These are phyloP conservation scores for Lithodes maja DNA, from an alignment of 2,888 invertebrate genomes.

Conservation along the genomic window DNA sequence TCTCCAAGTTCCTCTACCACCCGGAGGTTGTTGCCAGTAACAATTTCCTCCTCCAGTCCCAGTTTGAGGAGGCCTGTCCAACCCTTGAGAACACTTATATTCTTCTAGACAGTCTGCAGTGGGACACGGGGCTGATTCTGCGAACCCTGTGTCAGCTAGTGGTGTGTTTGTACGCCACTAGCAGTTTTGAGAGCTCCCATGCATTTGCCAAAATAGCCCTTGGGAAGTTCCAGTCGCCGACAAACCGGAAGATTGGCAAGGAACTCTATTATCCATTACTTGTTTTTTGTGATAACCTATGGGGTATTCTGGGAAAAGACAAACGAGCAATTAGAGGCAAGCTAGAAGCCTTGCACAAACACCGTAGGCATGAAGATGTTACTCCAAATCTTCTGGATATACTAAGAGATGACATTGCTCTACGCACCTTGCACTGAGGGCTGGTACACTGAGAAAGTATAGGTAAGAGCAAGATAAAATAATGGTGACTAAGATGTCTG, in stretches of 20 bases:
- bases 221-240: slow-evolving; percentile 43
- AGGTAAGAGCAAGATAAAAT: no score
- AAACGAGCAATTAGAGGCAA: slow-evolving; percentile 28
- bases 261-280: slow-evolving; percentile 64
- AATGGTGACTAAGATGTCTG: no score
- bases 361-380: slow-evolving; percentile 42
- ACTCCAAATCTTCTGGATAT: slow-evolving; percentile 58
- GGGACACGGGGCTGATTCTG: slow-evolving; percentile 59
- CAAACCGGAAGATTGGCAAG: slow-evolving; percentile 46
- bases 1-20: slow-evolving; percentile 55
- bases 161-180: slow-evolving; percentile 57
- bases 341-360: slow-evolving; percentile 42
- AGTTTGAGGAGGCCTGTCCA: slow-evolving; percentile 64
- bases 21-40: slow-evolving; percentile 47
- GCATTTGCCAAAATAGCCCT: slow-evolving; percentile 43
- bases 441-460: not conserved
- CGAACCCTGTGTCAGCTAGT: slow-evolving; percentile 59
- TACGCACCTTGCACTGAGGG: slow-evolving; percentile 51
- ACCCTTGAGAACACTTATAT: slow-evolving; percentile 55
- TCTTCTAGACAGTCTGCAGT: slow-evolving; percentile 52
- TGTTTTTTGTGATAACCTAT: slow-evolving; percentile 50
- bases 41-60: slow-evolving; percentile 56
- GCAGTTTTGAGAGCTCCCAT: slow-evolving; percentile 47
- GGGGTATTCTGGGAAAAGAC: slow-evolving; percentile 59
- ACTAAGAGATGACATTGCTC: slow-evolving; percentile 64